Evolutionary conservation across 2,113 vertebrate genomes (phyloP), one percentile per base, ranked within the genome.

Genomic region (Dryoscopus gambensis): DNA sequence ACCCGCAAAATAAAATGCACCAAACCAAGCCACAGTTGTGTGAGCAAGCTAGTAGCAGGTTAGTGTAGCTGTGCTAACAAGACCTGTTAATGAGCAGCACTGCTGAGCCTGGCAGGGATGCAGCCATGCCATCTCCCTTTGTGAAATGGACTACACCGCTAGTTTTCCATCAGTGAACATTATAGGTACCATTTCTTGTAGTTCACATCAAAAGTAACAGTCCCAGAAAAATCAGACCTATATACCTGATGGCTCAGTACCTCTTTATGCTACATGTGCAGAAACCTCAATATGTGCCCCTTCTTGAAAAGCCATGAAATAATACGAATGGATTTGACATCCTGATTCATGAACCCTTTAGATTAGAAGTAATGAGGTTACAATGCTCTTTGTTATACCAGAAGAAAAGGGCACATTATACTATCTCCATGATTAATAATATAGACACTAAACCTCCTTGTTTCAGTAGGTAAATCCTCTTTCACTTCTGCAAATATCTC

Each of bases 1-100:
- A 27, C 0, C 0, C 1, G 0, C 2, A 1, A 71, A 73, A 7
- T 20, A 35, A 80, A 65, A 6, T 5, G 3, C 46, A 44, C 12
- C 24, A 79, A 84, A 73, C 11, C 25, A 42, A 84, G 42, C 9
- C 21, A 44, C 24, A 53, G 24, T 20, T 35, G 4, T 40, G 7
- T 76, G 62, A 49, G 37, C 20, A 56, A 39, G 65, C 76, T 22
- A n/a, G 15, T 31, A 73, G 49, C 49, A 73, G 55, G n/a, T 53
- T 7, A 70, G 11, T 19, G 14, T 76, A 33, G 27, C 53, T 84
- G 13, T 65, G n/a, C 49, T 80, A 39, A 31, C 42, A 62, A 70
- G 33, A 49, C 17, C 35, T 84, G 47, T 63, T 46, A 28, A 24
- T 60, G 24, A 63, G 47, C 35, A 84, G 24, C 42, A 20, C 6